Evolutionary conservation across 2,797 vertebrate species (phyloP).

Genomic region (Melanotaenia pygmaea): DNA sequence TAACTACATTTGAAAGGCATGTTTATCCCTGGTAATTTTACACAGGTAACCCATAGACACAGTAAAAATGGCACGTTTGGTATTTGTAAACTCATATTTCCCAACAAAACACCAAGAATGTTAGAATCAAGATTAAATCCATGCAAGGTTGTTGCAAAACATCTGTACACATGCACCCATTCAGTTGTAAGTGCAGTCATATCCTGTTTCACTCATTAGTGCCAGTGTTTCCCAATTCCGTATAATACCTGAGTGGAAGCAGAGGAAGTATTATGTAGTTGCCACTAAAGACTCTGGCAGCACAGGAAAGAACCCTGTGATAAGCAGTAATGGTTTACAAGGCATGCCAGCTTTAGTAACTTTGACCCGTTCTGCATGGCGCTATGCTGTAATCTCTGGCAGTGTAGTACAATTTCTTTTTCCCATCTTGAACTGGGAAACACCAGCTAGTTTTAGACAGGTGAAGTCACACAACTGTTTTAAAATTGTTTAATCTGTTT

Average conservation of each 20-base stretch:
- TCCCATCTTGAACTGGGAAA: conserved; percentile 6
- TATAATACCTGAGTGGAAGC: conserved; percentile 42
- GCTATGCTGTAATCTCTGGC: conserved; percentile 18
- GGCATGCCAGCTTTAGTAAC: conserved; percentile 18
- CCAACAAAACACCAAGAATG: conserved; percentile 4
- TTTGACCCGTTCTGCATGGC: conserved; percentile 20
- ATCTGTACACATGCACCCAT: neutral
- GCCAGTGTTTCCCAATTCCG: conserved; percentile 56
- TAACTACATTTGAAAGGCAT: neutral
- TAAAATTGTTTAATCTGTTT: neutral
- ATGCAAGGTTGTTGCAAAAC: conserved; percentile 24
- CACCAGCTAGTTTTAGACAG: conserved; percentile 17
- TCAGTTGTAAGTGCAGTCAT: conserved; percentile 34
- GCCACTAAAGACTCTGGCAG: neutral
- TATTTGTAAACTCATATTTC: conserved; percentile 17
- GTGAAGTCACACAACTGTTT: conserved; percentile 4
- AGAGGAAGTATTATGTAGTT: conserved; percentile 32
- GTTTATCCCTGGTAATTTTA: neutral
- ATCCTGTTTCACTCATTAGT: conserved; percentile 57
- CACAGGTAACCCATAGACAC: neutral
- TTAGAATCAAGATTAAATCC: conserved; percentile 4
- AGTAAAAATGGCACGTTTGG: conserved; percentile 2
- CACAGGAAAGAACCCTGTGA: conserved; percentile 24
- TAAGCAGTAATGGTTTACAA: conserved; percentile 31
- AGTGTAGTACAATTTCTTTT: conserved; percentile 18